Conservation (phyloP, 2,113 vertebrate genomes). For the Planiliza haematocheilus region DNA sequence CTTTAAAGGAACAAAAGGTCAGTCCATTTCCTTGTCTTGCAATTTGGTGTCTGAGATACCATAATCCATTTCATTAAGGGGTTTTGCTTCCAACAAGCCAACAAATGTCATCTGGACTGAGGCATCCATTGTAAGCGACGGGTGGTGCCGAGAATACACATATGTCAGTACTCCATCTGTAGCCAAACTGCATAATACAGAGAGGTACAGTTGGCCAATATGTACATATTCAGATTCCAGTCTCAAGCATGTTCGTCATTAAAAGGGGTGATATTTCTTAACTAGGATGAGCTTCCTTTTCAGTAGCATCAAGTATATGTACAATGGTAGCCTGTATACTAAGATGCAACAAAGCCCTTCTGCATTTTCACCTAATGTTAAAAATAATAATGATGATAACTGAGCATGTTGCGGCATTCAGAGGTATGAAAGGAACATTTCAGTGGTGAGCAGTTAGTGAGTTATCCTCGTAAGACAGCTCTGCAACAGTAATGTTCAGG, state of each 20-base stretch:
- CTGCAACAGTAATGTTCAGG: slow-evolving; percentile 25
- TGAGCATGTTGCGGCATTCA: slow-evolving; percentile 19
- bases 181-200: slow-evolving; percentile 39
- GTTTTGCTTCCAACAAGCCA: slow-evolving; percentile 55
- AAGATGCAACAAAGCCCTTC: slow-evolving; percentile 47
- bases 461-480: slow-evolving; percentile 36
- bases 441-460: slow-evolving; percentile 34
- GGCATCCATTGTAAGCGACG: slow-evolving; percentile 49
- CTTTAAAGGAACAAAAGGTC: slow-evolving; percentile 74
- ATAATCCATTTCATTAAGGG: slow-evolving; percentile 62
- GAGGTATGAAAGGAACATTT: slow-evolving; percentile 64
- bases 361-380: slow-evolving; percentile 35
- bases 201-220: slow-evolving; percentile 41
- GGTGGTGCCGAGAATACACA: slow-evolving; percentile 45
- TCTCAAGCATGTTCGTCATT: slow-evolving; percentile 35
- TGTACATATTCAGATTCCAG: slow-evolving; percentile 50
- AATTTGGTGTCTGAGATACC: slow-evolving; percentile 57
- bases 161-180: slow-evolving; percentile 49
- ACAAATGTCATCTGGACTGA: slow-evolving; percentile 59
- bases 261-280: slow-evolving; percentile 28
- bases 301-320: slow-evolving; percentile 34
- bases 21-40: slow-evolving; percentile 62
- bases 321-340: slow-evolving; percentile 53
- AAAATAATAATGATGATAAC: slow-evolving; percentile 59
- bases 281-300: slow-evolving; percentile 28